These are phyloP conservation scores for Propithecus coquereli DNA, from an alignment of 2,113 vertebrate genomes.

Conservation along the genomic window DNA sequence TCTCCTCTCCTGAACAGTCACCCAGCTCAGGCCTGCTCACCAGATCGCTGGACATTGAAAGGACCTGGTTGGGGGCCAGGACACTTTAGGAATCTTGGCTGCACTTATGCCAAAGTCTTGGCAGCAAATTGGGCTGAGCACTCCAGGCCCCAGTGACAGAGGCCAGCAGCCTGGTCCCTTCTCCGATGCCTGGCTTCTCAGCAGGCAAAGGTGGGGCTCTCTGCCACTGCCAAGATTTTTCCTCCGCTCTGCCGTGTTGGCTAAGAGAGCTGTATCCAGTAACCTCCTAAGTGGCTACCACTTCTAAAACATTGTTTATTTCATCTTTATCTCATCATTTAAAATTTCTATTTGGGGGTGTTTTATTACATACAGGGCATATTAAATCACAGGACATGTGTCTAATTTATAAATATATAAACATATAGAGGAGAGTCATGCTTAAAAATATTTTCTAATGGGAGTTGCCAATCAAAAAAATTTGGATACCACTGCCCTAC, in stretches of 20 bases:
- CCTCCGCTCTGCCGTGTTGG: not conserved
- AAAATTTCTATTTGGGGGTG: not conserved
- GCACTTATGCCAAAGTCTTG: slow-evolving; percentile 25
- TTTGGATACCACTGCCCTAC: not conserved
- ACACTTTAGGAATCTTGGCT: slow-evolving; percentile 29
- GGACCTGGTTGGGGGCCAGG: slow-evolving; percentile 30
- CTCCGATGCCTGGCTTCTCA: not conserved
- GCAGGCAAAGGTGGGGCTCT: not conserved
- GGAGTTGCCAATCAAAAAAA: not conserved
- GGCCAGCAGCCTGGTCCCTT: not conserved
- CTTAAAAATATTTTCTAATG: slow-evolving; percentile 24
- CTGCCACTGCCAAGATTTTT: not conserved
- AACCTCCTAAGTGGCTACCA: not conserved
- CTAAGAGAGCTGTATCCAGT: not conserved
- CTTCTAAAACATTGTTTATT: slow-evolving; percentile 1
- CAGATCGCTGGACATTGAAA: not conserved
- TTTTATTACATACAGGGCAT: not conserved
- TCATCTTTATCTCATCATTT: not conserved
- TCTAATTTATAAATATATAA: not conserved
- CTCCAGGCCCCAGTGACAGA: not conserved
- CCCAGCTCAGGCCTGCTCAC: not conserved
- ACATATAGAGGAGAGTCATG: not conserved
- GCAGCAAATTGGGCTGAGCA: not conserved
- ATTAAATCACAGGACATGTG: not conserved
- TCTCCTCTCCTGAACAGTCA: not conserved